phyloP scores from a whole-genome alignment of 2,888 invertebrate genomes.

The Plagodis dolabraria region DNA sequence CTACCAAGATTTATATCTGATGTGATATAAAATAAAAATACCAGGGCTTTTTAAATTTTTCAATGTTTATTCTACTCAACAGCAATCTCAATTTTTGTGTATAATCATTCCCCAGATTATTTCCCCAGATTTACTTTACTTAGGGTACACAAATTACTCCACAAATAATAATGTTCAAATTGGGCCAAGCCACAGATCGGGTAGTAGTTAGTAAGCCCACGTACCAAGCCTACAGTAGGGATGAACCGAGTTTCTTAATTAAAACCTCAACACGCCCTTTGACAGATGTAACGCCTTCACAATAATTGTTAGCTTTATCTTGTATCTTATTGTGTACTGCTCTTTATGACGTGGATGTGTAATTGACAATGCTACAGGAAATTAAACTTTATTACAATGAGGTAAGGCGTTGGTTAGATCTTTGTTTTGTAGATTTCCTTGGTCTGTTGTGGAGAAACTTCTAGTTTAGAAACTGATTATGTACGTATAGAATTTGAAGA shows the following conservation, averaged over 20 bases:
- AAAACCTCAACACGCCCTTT: constrained; percentile 63
- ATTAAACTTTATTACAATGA: constrained; percentile 35
- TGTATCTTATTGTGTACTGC: constrained; percentile 46
- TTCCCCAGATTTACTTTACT: too few relatives aligned
- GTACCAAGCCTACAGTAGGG: constrained; percentile 35
- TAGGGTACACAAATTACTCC: too few relatives aligned
- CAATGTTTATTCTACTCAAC: too few relatives aligned
- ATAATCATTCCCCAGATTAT: too few relatives aligned
- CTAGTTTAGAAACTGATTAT: background rate
- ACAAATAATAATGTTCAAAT: background rate
- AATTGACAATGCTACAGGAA: constrained; percentile 27
- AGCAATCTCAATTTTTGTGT: too few relatives aligned
- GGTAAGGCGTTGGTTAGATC: constrained; percentile 24
- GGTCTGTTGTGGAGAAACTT: constrained; percentile 2
- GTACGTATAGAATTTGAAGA: too few relatives aligned
- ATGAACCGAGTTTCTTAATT: constrained; percentile 67
- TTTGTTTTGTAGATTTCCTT: constrained; percentile 15
- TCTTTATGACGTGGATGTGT: constrained; percentile 22
- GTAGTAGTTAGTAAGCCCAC: too few relatives aligned
- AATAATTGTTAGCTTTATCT: constrained; percentile 66
- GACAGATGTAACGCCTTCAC: constrained; percentile 68
- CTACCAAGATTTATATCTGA: too few relatives aligned
- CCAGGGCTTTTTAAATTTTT: too few relatives aligned
- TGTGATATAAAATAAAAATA: too few relatives aligned
- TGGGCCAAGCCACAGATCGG: constrained; percentile 3